phyloP scores from a whole-genome alignment of 2,888 invertebrate species.

The Litoditis marina region DNA sequence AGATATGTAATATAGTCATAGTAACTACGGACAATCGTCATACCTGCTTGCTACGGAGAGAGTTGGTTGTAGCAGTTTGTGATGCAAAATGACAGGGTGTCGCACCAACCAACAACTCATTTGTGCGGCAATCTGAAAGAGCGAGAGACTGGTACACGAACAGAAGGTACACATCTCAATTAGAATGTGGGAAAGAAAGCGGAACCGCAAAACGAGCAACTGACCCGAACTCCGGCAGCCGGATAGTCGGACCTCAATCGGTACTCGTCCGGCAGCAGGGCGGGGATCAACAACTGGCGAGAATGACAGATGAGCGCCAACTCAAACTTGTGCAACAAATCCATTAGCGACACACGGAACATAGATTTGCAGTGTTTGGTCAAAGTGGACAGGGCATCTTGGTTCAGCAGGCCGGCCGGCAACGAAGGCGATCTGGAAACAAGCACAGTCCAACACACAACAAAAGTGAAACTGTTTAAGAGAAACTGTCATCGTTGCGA shows the following conservation, averaged over 20 bases:
- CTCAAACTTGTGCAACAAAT: constrained; percentile 50
- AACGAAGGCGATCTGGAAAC: constrained; percentile 21
- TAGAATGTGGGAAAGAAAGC: too few relatives aligned
- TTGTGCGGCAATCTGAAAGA: constrained; percentile 7
- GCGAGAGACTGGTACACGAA: background rate
- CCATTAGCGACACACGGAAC: constrained; percentile 19
- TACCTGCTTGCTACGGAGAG: too few relatives aligned
- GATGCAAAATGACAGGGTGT: background rate
- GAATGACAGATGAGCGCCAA: constrained; percentile 94
- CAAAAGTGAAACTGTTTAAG: too few relatives aligned
- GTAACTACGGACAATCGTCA: too few relatives aligned
- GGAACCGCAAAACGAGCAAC: too few relatives aligned
- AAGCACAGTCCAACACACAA: too few relatives aligned
- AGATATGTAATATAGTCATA: too few relatives aligned
- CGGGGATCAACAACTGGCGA: constrained; percentile 83
- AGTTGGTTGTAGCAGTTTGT: constrained; percentile 4
- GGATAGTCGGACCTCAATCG: constrained; percentile 66
- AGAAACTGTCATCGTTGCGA: too few relatives aligned
- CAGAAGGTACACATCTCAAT: background rate
- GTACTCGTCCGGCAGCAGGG: constrained; percentile 80
- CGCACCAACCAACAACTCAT: constrained; percentile 14
- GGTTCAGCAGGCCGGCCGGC: constrained; percentile 27
- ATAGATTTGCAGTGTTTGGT: constrained; percentile 21
- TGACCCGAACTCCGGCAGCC: constrained; percentile 63
- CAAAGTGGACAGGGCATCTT: constrained; percentile 29